Percentiles rank a stretch among this genome's conserved stretches.
phyloP scores from a whole-genome alignment of 2,888 invertebrate species.

The Lasius fuliginosus region DNA sequence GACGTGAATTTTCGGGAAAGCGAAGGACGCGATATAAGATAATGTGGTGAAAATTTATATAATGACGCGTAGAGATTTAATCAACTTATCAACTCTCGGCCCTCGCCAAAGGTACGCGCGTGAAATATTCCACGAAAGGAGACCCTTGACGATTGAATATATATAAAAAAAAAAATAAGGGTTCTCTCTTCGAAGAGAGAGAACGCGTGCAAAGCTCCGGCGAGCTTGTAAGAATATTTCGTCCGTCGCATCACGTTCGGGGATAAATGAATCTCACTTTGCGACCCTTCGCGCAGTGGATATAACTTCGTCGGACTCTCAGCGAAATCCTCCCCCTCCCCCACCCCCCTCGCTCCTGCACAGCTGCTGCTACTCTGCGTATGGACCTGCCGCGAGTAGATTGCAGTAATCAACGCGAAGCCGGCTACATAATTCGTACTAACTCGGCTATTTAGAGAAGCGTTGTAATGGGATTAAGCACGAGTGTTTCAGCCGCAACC shows the following conservation, averaged over 20 bases:
- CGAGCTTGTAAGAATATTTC: slow-evolving; percentile 41
- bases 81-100: not conserved
- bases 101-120: not conserved
- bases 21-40: not conserved
- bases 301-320: slow-evolving; percentile 39
- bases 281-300: slow-evolving; percentile 5
- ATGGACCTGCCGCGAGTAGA: slow-evolving; percentile 51
- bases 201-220: not conserved
- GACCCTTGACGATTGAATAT: slow-evolving; percentile 1
- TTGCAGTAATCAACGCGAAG: slow-evolving; percentile 54
- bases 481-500: slow-evolving; percentile 45
- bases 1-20: slow-evolving; percentile 10
- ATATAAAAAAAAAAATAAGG: not conserved
- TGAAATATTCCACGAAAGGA: not conserved
- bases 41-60: not conserved
- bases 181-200: too few relatives aligned
- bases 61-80: not conserved
- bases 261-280: slow-evolving; percentile 54
- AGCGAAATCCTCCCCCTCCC: not conserved
- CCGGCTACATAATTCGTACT: slow-evolving; percentile 53
- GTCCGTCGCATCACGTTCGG: slow-evolving; percentile 9
- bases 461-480: slow-evolving; percentile 58
- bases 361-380: slow-evolving; percentile 6
- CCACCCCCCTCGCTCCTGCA: not conserved
- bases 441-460: slow-evolving; percentile 63